Base-by-base conservation (phyloP, 2,797 vertebrate species). In the Tamandua tetradactyla region DNA sequence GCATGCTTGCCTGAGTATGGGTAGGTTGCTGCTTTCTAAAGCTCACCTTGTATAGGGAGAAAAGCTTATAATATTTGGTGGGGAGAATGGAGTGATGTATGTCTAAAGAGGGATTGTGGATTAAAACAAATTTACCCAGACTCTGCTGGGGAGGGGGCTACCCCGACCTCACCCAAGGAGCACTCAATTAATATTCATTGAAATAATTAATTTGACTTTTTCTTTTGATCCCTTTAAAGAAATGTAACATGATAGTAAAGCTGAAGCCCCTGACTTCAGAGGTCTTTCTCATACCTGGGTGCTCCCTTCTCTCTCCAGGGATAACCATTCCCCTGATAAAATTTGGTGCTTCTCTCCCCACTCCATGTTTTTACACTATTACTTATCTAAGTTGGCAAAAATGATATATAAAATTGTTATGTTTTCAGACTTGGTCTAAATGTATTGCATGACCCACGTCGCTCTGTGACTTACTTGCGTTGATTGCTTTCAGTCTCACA, bases 401-500 rank as follows among this genome's bases (percentile, higher is more conserved):
- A n/a, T 23, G 2, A 44, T 40, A 47, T 10, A 0, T 0, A 18
- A 27, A 3, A 3, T 25, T 44, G 42, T 40, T 22, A 15, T 32
- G 18, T 37, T n/a, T 75, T 59, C 79, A 17, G 0, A 72, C 59
- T 47, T 11, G 8, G 5, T 3, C 32, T 5, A 35, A 52, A 74
- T 22, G 11, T 4, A 5, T 42, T 11, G 7, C 2, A 0, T 3
- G 1, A 0, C 22, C 59, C 0, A 0, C 9, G 5, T 61, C 49
- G 12, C 78, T 59, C 84, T 72, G 57, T 30, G 7, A n/a, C 37
- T n/a, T 30, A 20, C 61, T 35, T 37, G 30, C 27, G 37, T 15
- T 4, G 30, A 20, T 35, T 2, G 5, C 10, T 32, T 25, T 35
- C 23, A 27, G 20, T 30, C 25, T 23, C 13, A 1, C 3, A n/a